phyloP scores from a whole-genome alignment of 2,113 vertebrate species.

The Clupea harengus region DNA sequence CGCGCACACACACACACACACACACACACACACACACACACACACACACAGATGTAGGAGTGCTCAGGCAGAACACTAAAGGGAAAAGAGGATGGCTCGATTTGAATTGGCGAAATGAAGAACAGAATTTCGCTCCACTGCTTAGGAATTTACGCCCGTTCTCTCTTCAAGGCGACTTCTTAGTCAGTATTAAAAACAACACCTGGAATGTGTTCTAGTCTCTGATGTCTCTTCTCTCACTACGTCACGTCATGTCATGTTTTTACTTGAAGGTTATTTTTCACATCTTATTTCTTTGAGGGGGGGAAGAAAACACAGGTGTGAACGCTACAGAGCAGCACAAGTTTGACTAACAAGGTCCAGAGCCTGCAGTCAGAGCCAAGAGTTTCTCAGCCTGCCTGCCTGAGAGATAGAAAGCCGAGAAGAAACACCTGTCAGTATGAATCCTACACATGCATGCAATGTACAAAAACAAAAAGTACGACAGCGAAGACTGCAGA shows the following conservation, averaged over 20 bases:
- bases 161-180: conserved; percentile 11
- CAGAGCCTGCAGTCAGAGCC: not conserved
- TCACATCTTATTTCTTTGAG: not conserved
- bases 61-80: not conserved
- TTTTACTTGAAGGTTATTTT: not conserved
- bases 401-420: not conserved
- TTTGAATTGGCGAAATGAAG: not conserved
- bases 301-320: not conserved
- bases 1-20: not conserved
- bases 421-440: not conserved
- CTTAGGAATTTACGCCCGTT: not conserved
- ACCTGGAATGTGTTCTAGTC: not conserved
- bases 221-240: not conserved
- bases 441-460: not conserved
- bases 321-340: not conserved
- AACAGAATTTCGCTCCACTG: not conserved
- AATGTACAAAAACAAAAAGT: not conserved
- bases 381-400: not conserved
- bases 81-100: not conserved
- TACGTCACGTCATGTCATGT: not conserved
- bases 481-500: not conserved
- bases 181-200: conserved; percentile 4
- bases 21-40: not conserved
- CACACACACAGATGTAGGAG: not conserved
- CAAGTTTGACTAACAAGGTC: not conserved